Base-by-base conservation (phyloP, 2,797 vertebrate species). In the Poecilia wingei region DNA sequence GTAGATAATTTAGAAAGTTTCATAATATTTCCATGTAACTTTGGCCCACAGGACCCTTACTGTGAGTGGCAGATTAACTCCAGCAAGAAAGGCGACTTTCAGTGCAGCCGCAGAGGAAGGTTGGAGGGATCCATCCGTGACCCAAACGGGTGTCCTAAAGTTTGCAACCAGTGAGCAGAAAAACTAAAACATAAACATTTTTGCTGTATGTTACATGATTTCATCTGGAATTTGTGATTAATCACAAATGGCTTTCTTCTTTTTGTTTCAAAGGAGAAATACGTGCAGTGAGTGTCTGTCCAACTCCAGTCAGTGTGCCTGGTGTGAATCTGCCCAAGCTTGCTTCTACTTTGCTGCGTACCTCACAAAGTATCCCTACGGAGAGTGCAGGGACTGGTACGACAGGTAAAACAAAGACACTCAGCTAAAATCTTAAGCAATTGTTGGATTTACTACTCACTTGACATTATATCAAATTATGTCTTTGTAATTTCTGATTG, bases 291-390 rank as follows among this genome's bases (percentile, higher is more conserved):
- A 97, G 79, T 98, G 98, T 87, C 94, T 98, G 71, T 97, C 97
- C 73, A 98, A 98, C 94, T 97, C 97, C 46, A 98, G 98, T 93
- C 97, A 98, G 93, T 98, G 98, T 36, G 98, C 98, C 6, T 98
- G 98, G 98, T 98, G 98, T 88, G 97, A 98, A 91, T 98, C 98
- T 3, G 97, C 97, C 8, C 96, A 95, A 84, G 95, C 96, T 87
- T 98, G 98, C 92, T 98, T 98, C 93, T 96, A 97, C 88, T 98
- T 98, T 33, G 97, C 97, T 0, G 96, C 97, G 64, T 98, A 98
- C 88, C 95, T 98, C 81, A 97, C 97, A 81, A 98, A 98, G 88
- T 98, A 98, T 88, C 97, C 98, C 0, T 97, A 97, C 0, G 98
- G 98, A 61, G 97, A 97, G 82, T 98, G 98, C 92, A 95, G 97